Base-by-base conservation (phyloP, 2,113 vertebrate species). In the Pituophis catenifer region DNA sequence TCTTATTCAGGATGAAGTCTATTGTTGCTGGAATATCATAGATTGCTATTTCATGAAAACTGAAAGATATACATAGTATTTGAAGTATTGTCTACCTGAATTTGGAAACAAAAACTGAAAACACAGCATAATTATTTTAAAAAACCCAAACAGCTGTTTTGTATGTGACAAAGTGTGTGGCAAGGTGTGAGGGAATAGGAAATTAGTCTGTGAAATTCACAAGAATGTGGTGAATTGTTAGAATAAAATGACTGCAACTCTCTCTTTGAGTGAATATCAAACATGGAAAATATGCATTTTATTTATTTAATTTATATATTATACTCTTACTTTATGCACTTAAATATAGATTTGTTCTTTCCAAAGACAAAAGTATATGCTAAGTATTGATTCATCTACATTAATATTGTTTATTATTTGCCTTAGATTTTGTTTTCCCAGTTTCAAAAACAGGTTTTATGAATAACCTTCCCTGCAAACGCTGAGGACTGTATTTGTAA, bases 21-120 rank as follows among this genome's bases (percentile, higher is more conserved):
- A 92, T 88, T 8, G 57, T 24, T 70, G 86, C 91, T 38, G 58
- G 86, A 88, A 92, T 29, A 58, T 92, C 91, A 87, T 92, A 92
- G 11, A 92, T 65, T 48, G 55, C 91, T 9, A 24, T 92, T 92
- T 92, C 86, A 70, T 88, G 91, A 92, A 92, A 88, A 92, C 86
- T 92, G 58, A 15, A 92, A 92, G 8, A 88, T 12, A 88, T 4
- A 52, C 2, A 53, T 6, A 59, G 13, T 50, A 29, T 8, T 58
- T 48, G n/a, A 91, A 86, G 48, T 53, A 24, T 90, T 24, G 33
- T 21, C 85, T 48, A 86, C 19, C 85, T 50, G 48, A 19, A 50
- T 86, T 86, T 23, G 48, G 11, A 62, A 26, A 62, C 3, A 62
- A 26, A 62, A 62, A 62, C 59, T 62, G 59, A 62, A 62, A 62